Percentiles rank a stretch among this genome's conserved stretches.
These are phyloP conservation scores for Pterostichus niger DNA, from an alignment of 2,888 invertebrate species.

Conservation along the genomic window DNA sequence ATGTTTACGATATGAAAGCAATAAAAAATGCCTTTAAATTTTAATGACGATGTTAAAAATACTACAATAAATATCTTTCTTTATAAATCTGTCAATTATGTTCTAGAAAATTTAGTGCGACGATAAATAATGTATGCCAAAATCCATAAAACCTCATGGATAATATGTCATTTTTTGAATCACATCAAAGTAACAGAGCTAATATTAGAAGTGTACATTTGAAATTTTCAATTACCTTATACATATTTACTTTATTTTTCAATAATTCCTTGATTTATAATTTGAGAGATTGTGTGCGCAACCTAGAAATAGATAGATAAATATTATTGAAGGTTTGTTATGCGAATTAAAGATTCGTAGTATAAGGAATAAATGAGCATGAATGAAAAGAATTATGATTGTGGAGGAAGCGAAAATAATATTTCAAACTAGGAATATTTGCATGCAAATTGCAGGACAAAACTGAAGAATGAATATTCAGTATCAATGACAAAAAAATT, in stretches of 20 bases:
- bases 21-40: too few relatives aligned
- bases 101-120: not conserved
- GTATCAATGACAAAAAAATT: too few relatives aligned
- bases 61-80: not conserved
- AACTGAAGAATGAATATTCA: too few relatives aligned
- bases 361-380: too few relatives aligned
- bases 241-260: not conserved
- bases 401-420: too few relatives aligned
- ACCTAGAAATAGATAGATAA: not conserved
- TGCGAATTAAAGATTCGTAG: too few relatives aligned
- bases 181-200: not conserved
- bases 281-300: not conserved
- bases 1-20: not conserved
- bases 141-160: not conserved
- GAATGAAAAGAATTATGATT: too few relatives aligned
- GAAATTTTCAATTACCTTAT: not conserved
- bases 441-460: too few relatives aligned
- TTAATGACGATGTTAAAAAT: not conserved
- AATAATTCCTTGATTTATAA: not conserved
- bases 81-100: conserved; percentile 27
- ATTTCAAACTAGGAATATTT: too few relatives aligned
- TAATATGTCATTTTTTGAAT: not conserved
- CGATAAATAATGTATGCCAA: not conserved
- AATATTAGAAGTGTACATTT: too few relatives aligned
- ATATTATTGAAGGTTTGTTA: too few relatives aligned